These are phyloP conservation scores for Helarctos malayanus DNA, from an alignment of 2,797 vertebrate genomes.

Conservation along the genomic window DNA sequence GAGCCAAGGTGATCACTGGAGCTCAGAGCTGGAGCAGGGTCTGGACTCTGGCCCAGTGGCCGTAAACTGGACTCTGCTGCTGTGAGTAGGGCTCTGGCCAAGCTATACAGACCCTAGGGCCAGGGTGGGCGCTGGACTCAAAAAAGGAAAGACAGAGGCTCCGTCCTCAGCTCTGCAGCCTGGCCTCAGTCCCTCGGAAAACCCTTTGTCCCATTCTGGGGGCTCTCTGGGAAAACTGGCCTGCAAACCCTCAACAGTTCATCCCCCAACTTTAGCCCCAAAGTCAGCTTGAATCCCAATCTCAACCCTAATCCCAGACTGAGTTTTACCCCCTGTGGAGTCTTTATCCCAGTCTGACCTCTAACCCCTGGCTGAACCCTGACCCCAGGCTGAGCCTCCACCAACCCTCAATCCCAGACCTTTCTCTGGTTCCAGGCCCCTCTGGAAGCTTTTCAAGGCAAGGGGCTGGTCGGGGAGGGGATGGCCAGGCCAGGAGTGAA, in stretches of 20 bases:
- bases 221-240: background rate
- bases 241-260: background rate
- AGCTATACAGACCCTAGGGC: slow-evolving; percentile 69
- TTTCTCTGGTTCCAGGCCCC: slow-evolving; percentile 43
- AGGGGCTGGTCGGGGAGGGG: slow-evolving; percentile 65
- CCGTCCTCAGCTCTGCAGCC: background rate
- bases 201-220: background rate
- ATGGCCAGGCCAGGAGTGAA: slow-evolving; percentile 71
- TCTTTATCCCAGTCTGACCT: slow-evolving; percentile 44
- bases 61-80: background rate
- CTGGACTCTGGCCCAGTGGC: background rate
- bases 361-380: slow-evolving; percentile 53
- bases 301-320: background rate
- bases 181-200: background rate
- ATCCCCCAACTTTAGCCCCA: background rate
- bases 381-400: slow-evolving; percentile 46
- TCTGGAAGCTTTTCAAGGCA: slow-evolving; percentile 64
- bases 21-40: background rate
- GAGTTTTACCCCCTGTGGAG: background rate
- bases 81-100: slow-evolving; percentile 62
- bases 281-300: background rate
- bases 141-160: slow-evolving; percentile 32
- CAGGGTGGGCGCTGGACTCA: background rate
- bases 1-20: background rate
- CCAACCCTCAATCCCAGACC: slow-evolving; percentile 31